Percentiles rank a stretch among this genome's conserved stretches.
Evolutionary conservation across 2,113 vertebrate species (phyloP).

Genomic region (Bungarus multicinctus): DNA sequence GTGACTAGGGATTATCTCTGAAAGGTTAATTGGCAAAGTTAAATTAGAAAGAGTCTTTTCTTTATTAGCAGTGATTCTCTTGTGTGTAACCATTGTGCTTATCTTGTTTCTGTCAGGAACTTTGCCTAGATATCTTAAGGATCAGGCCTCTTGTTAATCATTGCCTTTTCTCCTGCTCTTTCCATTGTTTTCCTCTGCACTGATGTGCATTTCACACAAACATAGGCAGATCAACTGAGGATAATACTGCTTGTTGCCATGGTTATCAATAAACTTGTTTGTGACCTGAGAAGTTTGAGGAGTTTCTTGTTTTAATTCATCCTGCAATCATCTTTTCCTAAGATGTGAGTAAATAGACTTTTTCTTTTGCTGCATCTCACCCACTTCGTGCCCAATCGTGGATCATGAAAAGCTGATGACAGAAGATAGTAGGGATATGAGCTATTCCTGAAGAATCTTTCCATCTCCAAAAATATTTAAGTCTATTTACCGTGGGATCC

Average conservation of each 20-base stretch:
- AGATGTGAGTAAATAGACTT: neutral
- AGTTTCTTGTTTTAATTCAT: neutral
- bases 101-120: neutral
- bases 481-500: neutral
- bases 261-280: neutral
- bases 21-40: neutral
- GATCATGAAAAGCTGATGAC: neutral
- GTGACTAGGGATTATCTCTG: neutral
- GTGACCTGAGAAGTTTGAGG: neutral
- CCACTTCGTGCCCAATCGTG: neutral
- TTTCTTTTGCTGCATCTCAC: neutral
- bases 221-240: neutral
- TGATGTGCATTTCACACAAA: neutral
- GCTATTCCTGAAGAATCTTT: neutral
- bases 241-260: neutral
- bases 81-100: neutral
- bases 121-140: neutral
- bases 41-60: neutral
- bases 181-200: neutral
- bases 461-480: neutral
- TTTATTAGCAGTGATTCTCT: neutral
- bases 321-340: neutral
- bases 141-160: neutral
- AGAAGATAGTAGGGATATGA: neutral
- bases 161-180: neutral